Conservation (phyloP, 2,888 invertebrate genomes). For the Euplagia quadripunctaria region DNA sequence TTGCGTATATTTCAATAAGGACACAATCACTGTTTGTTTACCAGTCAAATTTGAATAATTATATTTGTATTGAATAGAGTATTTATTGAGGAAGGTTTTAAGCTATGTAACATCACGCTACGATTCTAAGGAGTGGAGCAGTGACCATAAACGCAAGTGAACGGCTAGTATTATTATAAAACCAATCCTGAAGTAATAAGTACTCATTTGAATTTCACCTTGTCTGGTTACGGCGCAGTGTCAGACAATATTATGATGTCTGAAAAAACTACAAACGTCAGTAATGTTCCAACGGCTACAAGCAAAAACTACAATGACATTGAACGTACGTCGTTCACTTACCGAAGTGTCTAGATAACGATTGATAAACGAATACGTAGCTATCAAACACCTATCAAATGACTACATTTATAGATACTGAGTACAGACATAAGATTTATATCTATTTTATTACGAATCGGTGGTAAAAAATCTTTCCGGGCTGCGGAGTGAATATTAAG, state of each 20-base stretch:
- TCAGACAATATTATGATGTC: background rate
- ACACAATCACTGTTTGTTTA: too few species aligned
- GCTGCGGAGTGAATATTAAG: too few species aligned
- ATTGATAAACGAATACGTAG: background rate
- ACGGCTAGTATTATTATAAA: background rate
- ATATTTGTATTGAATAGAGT: too few species aligned
- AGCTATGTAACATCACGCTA: too few species aligned
- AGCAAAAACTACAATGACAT: background rate
- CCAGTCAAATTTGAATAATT: too few species aligned
- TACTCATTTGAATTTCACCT: background rate
- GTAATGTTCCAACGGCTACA: background rate
- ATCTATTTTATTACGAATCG: too few species aligned
- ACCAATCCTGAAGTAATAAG: background rate
- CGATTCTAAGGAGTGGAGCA: too few species aligned
- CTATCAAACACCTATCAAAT: background rate
- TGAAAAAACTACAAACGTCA: background rate
- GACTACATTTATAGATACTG: background rate
- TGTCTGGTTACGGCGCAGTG: background rate
- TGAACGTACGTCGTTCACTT: constrained; percentile 1
- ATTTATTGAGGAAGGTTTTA: too few species aligned
- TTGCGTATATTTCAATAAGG: too few species aligned
- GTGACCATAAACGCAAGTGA: too few species aligned
- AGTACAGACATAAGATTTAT: too few species aligned
- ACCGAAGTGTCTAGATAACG: constrained; percentile 6
- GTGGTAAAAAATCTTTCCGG: too few species aligned